Evolutionary conservation across 2,797 vertebrate species (phyloP), one percentile per base, ranked within the genome.

Genomic region (Spea hammondii): DNA sequence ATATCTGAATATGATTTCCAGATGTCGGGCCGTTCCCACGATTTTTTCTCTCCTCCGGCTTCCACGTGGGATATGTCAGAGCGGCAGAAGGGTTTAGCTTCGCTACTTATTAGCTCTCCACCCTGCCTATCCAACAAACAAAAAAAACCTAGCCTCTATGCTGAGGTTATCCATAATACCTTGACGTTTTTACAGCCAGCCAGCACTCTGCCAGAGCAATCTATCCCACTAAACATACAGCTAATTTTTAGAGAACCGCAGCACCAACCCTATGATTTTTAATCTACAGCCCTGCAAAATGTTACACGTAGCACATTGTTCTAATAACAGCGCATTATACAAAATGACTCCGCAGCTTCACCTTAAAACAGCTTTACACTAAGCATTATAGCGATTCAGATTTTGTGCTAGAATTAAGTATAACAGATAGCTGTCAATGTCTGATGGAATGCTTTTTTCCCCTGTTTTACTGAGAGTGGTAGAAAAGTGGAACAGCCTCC

Each of bases 121-220:
- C 87, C 86, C 86, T 91, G 89, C 87, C 87, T 90, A 89, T 89
- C 89, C 87, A 83, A 87, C 80, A 82, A 90, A 89, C 90, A 92
- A 88, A 89, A 88, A 32, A 32, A 73, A 87, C 82, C 82, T 74
- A 86, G 83, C 83, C 86, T 88, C 84, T 76, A 76, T 88, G 89
- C 85, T 85, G 70, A 79, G 87, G 85, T 83, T 85, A 84, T 91
- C 88, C 88, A 89, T 91, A 90, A 91, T 84, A 80, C 85, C 32
- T 32, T 91, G 93, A 93, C 90, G 89, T 80, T 89, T 92, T 90
- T 89, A 92, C 82, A 86, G 86, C 90, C 85, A 84, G 79, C 83
- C 83, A 83, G 85, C 83, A 85, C 84, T 83, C 85, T 65, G 79
- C 87, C 85, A 86, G 86, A 84, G 87, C 85, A 83, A 83, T 87